Percentiles rank a stretch among this genome's conserved stretches.
Evolutionary conservation across 2,888 invertebrate genomes (phyloP).

Genomic region (Aphrophora alni): DNA sequence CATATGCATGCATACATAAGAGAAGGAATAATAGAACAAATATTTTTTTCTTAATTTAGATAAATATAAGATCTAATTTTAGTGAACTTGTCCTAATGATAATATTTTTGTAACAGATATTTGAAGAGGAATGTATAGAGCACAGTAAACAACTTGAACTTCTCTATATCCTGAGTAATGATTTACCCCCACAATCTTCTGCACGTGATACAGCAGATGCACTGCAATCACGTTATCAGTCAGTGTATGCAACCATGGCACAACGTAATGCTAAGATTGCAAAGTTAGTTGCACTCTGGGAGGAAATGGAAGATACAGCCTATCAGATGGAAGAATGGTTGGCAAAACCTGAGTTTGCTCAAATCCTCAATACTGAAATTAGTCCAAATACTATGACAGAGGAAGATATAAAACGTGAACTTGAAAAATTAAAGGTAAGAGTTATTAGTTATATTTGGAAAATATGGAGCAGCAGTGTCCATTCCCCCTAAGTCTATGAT

Average conservation of each 20-base stretch:
- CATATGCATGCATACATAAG: no score
- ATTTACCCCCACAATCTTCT: conserved; percentile 69
- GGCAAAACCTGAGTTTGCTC: conserved; percentile 67
- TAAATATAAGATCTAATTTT: no score
- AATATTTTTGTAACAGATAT: no score
- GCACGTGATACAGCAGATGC: conserved; percentile 47
- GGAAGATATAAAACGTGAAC: conserved; percentile 76
- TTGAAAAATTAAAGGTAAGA: conserved; percentile 75
- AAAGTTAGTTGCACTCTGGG: conserved; percentile 80
- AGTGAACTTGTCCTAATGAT: not conserved
- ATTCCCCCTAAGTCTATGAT: no score
- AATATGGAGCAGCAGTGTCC: no score
- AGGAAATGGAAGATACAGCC: conserved; percentile 78
- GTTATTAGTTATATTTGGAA: no score
- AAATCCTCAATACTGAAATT: conserved; percentile 63
- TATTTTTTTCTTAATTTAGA: no score
- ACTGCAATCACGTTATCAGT: conserved; percentile 72
- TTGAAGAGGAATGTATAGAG: conserved; percentile 79
- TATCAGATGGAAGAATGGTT: conserved; percentile 81
- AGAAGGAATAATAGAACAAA: no score
- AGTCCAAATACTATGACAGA: conserved; percentile 74
- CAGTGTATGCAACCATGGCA: conserved; percentile 78
- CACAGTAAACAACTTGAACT: conserved; percentile 77
- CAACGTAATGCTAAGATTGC: conserved; percentile 82
- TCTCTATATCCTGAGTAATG: conserved; percentile 74